phyloP scores from a whole-genome alignment of 2,888 invertebrate species.

The Eilema caniola region DNA sequence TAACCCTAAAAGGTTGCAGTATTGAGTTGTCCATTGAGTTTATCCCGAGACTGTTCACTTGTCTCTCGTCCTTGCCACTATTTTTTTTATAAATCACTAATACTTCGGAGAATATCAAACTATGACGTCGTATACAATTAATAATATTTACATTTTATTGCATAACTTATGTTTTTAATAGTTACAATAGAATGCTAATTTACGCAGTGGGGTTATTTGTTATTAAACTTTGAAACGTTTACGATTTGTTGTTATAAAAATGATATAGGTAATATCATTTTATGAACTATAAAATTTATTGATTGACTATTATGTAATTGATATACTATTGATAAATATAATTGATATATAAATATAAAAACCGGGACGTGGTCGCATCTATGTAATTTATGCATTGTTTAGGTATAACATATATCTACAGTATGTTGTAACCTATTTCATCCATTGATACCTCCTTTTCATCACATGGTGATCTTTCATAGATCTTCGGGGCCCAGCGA shows the following conservation, averaged over 20 bases:
- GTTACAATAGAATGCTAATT: constrained; percentile 6
- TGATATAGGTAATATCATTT: not conserved
- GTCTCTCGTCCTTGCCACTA: constrained; percentile 26
- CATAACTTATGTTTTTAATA: constrained; percentile 16
- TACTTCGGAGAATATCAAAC: constrained; percentile 13
- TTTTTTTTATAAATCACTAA: constrained; percentile 15
- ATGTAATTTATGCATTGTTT: not conserved
- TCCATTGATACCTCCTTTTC: too few species aligned
- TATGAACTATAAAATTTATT: not conserved
- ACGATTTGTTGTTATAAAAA: constrained; percentile 3
- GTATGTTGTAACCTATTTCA: too few species aligned
- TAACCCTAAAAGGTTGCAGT: constrained; percentile 43
- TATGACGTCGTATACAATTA: constrained; percentile 14
- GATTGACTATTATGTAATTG: not conserved
- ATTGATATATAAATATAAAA: too few species aligned
- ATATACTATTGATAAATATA: not conserved
- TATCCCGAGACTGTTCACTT: constrained; percentile 28
- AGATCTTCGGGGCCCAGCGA: too few species aligned
- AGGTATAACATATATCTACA: not conserved
- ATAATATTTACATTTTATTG: constrained; percentile 21
- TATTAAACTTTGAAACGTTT: constrained; percentile 8
- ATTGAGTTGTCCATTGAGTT: constrained; percentile 12
- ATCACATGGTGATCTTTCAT: too few species aligned
- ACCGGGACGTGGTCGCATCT: not conserved
- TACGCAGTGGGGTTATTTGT: constrained; percentile 9